Base-by-base conservation (phyloP, 2,113 vertebrate species). In the Pelmatolapia mariae region DNA sequence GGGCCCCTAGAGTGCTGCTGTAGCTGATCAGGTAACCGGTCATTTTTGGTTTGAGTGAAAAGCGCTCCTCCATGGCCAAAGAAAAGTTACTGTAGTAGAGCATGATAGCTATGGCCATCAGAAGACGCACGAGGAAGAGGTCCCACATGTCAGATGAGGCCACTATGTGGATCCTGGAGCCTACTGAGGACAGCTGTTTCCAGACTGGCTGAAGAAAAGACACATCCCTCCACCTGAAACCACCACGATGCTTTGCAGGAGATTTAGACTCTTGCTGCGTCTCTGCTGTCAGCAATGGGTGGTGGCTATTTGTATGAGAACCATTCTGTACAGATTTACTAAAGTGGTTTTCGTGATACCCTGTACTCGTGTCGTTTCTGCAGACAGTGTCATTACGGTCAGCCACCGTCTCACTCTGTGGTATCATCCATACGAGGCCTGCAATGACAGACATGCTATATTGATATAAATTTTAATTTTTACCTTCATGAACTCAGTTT, bases 31-130 rank as follows among this genome's bases (percentile, higher is more conserved):
- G 95, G 84, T 98, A 99, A 24, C 99, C 98, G 0, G 98, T 96
- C 4, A 94, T 91, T 94, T 97, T 97, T 9, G 98, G 98, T 89
- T 96, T 97, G 26, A 99, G 93, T 10, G 94, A 96, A 84, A 99
- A 99, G 59, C 98, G 97, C 94, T 99, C 98, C 93, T 99, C 97
- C 95, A 99, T 96, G 10, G 97, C 98, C 92, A 99, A 90, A 57
- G 97, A 97, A 90, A 99, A 99, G 93, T 99, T 99, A 76, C 98
- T 99, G 4, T 99, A 96, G 91, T 98, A 98, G 1, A 99, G 96
- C 96, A 99, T 97, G 87, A 98, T 97, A 1, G 98, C 95, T 57
- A 99, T 13, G 3, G 97, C 97, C 97, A 99, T 98, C 73, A 99
- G 93, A 26, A 99, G 94, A 26, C 98, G 98, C 80, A 98, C 96